A percentile compares a stretch with the other conserved stretches of the same genome.
Evolutionary conservation across 2,113 vertebrate species (phyloP).

Genomic region (Tragelaphus buxtoni): DNA sequence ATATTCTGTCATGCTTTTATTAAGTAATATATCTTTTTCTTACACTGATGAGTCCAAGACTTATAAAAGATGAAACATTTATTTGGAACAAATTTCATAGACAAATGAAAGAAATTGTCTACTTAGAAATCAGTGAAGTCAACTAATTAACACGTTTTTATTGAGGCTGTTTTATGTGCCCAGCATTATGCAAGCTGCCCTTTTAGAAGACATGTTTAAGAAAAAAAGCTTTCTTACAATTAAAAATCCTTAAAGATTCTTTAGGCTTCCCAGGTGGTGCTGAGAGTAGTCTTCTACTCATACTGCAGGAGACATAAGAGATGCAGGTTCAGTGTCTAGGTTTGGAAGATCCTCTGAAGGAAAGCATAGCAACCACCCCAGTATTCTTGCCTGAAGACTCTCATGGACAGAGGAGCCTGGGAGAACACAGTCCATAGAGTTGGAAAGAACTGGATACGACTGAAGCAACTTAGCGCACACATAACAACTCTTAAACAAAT

Average conservation of each 20-base stretch:
- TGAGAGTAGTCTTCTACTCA: neutral
- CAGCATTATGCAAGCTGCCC: neutral
- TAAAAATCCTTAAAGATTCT: neutral
- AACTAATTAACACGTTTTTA: neutral
- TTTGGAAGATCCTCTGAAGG: neutral
- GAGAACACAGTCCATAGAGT: neutral
- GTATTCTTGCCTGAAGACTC: neutral
- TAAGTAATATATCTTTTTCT: neutral
- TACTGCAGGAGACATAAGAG: neutral
- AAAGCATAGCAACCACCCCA: neutral
- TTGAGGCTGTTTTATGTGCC: neutral
- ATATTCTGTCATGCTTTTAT: neutral
- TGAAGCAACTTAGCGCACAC: neutral
- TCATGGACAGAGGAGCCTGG: neutral
- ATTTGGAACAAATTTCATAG: neutral
- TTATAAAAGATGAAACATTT: neutral
- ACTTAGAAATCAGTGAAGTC: neutral
- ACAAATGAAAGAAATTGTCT: neutral
- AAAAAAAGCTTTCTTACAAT: neutral
- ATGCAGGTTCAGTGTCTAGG: fast-evolving
- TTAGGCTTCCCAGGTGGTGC: neutral
- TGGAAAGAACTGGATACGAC: neutral
- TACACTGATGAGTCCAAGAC: neutral
- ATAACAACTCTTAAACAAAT: neutral
- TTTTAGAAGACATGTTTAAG: neutral